Base-by-base conservation (phyloP, 2,797 vertebrate species). In the Peromyscus melanophrys region DNA sequence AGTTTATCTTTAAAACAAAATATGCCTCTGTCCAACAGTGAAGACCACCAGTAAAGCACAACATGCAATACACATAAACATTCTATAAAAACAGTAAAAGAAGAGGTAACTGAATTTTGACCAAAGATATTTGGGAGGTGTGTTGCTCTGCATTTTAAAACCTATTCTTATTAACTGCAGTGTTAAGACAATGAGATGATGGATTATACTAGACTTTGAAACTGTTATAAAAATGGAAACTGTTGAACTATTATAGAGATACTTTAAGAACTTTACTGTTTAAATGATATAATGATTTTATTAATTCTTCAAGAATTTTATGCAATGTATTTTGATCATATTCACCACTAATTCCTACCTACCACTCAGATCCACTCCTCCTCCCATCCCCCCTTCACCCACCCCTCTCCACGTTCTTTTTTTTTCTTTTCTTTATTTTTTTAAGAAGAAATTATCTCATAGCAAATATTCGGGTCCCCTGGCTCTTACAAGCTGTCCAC, bases 21-120 rank as follows among this genome's bases (percentile, higher is more conserved):
- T 4, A 78, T 3, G 14, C 0, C 2, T 40, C 4, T 34, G 21
- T 61, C 11, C 25, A 3, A 55, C 52, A 55, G 0, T 69, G 9
- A 49, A 61, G 6, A 84, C 65, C 3, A 78, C 21, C 21, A 57
- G 4, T 37, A 57, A 17, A 76, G 10, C 34, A 11, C n/a, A 4
- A 27, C 1, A 2, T 19, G 25, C 4, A 77, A 2, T 37, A 4
- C 61, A 34, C 11, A 77, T 25, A 84, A 84, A 55, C 11, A 76
- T 83, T 77, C 43, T 5, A 40, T 29, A 69, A n/a, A 89, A 76
- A 25, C 8, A 25, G 3, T 49, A 84, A 23, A 67, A 25, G 1
- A 13, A n/a, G 17, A 55, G 8, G 6, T 6, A 85, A 59, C 23
- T 25, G 16, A 86, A 40, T 4, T 2, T 49, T 89, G 40, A 81